phyloP scores from a whole-genome alignment of 2,113 vertebrate genomes.

The Acinonyx jubatus region DNA sequence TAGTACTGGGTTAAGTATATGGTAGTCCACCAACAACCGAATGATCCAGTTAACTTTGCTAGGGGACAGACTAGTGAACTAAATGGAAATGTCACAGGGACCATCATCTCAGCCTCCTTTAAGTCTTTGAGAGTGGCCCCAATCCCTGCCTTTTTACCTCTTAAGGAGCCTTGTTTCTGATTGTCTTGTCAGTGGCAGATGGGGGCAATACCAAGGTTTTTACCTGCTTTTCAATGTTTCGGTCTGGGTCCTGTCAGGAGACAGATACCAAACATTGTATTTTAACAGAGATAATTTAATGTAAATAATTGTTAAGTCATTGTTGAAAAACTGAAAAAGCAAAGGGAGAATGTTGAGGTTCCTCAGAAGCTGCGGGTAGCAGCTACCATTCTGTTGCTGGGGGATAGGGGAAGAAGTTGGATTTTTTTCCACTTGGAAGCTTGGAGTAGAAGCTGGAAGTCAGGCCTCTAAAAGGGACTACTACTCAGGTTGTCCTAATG shows the following conservation, averaged over 20 bases:
- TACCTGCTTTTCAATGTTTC: background rate
- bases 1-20: background rate
- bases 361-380: background rate
- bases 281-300: background rate
- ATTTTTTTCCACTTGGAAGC: background rate
- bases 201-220: background rate
- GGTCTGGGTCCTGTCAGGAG: background rate
- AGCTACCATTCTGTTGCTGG: background rate
- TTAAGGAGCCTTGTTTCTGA: background rate
- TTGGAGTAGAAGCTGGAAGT: background rate
- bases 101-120: background rate
- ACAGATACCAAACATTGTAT: background rate
- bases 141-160: background rate
- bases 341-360: background rate
- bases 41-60: background rate
- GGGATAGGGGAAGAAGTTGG: background rate
- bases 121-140: background rate
- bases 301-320: background rate
- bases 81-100: background rate
- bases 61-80: background rate
- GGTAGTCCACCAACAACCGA: too few species aligned
- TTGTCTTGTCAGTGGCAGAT: background rate
- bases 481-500: background rate
- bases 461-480: background rate
- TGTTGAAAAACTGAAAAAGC: background rate